Conservation (phyloP, 2,888 invertebrate species). For the Drosophila ezoana region DNA sequence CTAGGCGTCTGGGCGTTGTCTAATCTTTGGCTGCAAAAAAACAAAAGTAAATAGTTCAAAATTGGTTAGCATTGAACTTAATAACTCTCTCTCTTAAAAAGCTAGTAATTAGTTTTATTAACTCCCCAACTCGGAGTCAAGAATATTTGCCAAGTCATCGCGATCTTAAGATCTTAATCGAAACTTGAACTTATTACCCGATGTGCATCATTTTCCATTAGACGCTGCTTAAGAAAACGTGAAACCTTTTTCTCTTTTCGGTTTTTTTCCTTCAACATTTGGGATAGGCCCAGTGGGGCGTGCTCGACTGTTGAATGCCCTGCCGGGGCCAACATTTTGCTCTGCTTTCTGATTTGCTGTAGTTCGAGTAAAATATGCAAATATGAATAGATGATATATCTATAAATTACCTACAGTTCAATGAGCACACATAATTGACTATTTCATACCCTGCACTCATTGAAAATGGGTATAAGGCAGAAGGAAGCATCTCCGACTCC, state of each 20-base stretch:
- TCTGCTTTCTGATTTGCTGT: too few species aligned
- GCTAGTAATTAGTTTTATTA: constrained; percentile 31
- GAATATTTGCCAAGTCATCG: constrained; percentile 44
- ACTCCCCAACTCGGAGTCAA: not conserved
- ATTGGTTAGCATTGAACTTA: constrained; percentile 21
- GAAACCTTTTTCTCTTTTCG: too few species aligned
- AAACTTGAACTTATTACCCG: constrained; percentile 41
- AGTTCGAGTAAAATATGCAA: too few species aligned
- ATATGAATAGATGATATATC: too few species aligned
- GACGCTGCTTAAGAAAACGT: constrained; percentile 68
- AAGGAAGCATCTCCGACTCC: too few species aligned
- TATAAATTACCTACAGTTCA: too few species aligned
- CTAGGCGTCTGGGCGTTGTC: constrained; percentile 21
- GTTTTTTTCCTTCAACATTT: too few species aligned
- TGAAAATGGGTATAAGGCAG: too few species aligned
- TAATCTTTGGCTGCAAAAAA: constrained; percentile 69
- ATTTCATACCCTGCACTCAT: too few species aligned
- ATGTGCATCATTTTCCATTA: constrained; percentile 49
- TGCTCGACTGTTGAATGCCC: constrained; percentile 7
- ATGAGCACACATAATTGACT: too few species aligned
- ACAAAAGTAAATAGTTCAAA: constrained; percentile 13
- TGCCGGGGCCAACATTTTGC: not conserved
- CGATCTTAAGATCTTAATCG: constrained; percentile 43
- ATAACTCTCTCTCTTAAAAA: constrained; percentile 16
- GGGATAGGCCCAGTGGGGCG: too few species aligned